Conservation (phyloP, 2,113 vertebrate species). For the Ptychochromis oligacanthus region DNA sequence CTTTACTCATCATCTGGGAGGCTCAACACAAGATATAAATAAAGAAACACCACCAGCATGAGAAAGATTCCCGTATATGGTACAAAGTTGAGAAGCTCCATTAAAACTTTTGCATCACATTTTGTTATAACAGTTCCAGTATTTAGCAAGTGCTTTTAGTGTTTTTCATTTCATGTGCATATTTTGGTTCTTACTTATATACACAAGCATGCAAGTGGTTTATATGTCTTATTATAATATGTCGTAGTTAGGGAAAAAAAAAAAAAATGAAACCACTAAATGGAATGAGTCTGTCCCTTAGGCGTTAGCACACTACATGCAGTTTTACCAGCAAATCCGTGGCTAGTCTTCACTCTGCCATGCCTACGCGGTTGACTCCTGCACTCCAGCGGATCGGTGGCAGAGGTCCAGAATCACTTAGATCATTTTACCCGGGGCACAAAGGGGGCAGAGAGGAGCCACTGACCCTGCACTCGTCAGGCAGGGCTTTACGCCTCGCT, state of each 20-base stretch:
- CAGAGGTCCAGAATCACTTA: conserved; percentile 85
- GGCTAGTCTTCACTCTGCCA: conserved; percentile 54
- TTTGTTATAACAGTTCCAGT: background rate
- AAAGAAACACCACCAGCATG: conserved; percentile 32
- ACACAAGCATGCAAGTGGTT: background rate
- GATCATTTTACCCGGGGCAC: conserved; percentile 85
- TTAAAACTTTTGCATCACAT: background rate
- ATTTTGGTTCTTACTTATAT: conserved; percentile 2
- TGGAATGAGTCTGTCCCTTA: conserved; percentile 28
- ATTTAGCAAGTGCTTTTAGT: background rate
- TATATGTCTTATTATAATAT: background rate
- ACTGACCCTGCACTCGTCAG: conserved; percentile 75
- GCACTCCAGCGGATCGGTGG: conserved; percentile 78
- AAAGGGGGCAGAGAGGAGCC: conserved; percentile 80
- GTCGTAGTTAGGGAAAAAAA: conserved; percentile 14
- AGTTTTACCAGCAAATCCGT: conserved; percentile 60
- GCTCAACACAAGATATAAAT: conserved; percentile 59
- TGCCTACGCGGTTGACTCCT: conserved; percentile 74
- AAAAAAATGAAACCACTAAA: conserved; percentile 26
- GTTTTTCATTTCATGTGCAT: background rate
- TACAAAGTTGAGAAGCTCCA: conserved; percentile 18
- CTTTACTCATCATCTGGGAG: conserved; percentile 66
- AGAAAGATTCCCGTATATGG: conserved; percentile 9
- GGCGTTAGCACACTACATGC: conserved; percentile 34
- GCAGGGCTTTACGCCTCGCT: conserved; percentile 78